A percentile compares a stretch with the other conserved stretches of the same genome.
Conservation (phyloP, 2,113 vertebrate genomes). For the Ptychochromis oligacanthus region DNA sequence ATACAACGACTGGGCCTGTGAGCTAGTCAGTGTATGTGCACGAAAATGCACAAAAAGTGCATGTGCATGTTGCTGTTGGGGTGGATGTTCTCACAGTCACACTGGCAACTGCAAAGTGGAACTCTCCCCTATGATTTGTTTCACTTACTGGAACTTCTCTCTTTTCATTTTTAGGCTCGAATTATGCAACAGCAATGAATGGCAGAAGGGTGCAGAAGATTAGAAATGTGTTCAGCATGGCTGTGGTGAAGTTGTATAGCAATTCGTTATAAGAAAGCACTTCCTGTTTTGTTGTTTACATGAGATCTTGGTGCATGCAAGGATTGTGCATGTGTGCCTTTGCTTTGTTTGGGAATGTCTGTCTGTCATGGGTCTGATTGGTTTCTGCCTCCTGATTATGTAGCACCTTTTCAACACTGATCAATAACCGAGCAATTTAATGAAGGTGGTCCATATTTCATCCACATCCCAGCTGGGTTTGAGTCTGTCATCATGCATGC, state of each 20-base stretch:
- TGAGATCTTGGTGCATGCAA: not conserved
- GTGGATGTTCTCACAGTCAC: not conserved
- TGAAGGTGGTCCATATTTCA: conserved; percentile 7
- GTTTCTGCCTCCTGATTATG: conserved; percentile 39
- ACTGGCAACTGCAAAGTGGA: fast-evolving
- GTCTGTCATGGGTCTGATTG: conserved; percentile 5
- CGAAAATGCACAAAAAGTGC: not conserved
- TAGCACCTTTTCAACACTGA: conserved; percentile 11
- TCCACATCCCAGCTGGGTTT: not conserved
- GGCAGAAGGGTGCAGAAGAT: not conserved
- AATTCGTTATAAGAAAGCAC: too few relatives aligned
- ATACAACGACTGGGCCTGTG: not conserved
- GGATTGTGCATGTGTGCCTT: not conserved
- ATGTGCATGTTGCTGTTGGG: not conserved
- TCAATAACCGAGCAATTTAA: conserved; percentile 39
- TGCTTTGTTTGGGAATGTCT: not conserved
- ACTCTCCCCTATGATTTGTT: not conserved
- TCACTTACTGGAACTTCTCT: not conserved
- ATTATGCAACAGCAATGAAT: not conserved
- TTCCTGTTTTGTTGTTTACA: not conserved
- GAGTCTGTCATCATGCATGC: not conserved
- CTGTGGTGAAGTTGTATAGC: not conserved
- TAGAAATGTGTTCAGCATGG: not conserved
- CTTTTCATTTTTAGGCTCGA: not conserved
- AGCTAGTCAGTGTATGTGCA: not conserved